Evolutionary conservation across 1,140 invertebrate species (phyloP), one percentile per base, ranked within the genome.

Genomic region (Coenobita brevimanus): DNA sequence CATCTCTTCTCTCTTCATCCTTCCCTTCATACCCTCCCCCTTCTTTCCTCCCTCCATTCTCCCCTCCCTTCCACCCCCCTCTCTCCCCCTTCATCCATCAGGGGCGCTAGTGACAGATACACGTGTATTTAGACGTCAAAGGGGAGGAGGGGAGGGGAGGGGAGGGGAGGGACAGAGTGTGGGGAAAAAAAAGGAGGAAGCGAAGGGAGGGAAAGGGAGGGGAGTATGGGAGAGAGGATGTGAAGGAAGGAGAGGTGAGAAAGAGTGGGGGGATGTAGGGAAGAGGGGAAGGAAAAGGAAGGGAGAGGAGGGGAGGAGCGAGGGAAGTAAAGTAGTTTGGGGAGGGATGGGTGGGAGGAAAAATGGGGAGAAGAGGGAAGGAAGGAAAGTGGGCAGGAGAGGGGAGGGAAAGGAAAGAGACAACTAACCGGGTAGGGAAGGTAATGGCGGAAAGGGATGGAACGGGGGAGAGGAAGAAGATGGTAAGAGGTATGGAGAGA

Each of bases 181-280:
- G 41, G 73, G 54, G 73, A 75, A 13, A 24, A 4, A 43, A 17
- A n/a, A 62, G 73, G 71, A 73, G 83, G 73, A 60, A 38, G 38
- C n/a, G 30, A 76, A 50, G 36, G 50, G 24, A 33, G 6, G 30
- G 54, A 43, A 41, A 43, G 38, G 36, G 13, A 33, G 30, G 46
- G 50, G 33, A 30, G 41, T 30, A 43, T 71, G 67, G 33, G 38
- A 71, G 38, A 46, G 36, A 21, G 33, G 17, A 6, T 13, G 64
- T 24, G 43, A 30, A 38, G 2, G 43, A n/a, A 67, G 27, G 30
- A 38, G 43, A 50, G 73, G 27, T 17, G 38, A 46, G 38, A 38
- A 76, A 24, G 71, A 21, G n/a, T 38, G 73, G 46, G 54, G 73
- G 73, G 46, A 50, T 38, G 27, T 15, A 46, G 2, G 27, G 73